Conservation (phyloP, 2,113 vertebrate species). For the Pao palembangensis region DNA sequence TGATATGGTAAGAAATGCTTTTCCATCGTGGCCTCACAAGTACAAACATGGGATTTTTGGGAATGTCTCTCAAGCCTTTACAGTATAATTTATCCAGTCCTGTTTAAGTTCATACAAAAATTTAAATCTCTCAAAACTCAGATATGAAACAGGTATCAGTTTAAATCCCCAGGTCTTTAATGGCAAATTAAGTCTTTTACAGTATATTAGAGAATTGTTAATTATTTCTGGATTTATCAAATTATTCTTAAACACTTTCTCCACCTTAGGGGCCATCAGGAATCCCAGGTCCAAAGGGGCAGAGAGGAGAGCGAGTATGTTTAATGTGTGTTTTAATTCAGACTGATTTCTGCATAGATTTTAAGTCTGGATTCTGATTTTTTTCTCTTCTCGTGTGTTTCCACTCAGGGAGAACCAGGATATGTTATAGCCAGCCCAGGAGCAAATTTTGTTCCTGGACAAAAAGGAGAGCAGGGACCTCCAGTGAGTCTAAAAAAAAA, state of each 20-base stretch:
- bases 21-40: no score
- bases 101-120: no score
- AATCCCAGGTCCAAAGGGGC: conserved; percentile 77
- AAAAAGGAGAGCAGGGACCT: conserved; percentile 81
- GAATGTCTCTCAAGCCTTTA: no score
- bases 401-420: conserved; percentile 82
- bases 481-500: conserved; percentile 68
- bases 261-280: conserved; percentile 77
- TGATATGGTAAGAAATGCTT: conserved; percentile 64
- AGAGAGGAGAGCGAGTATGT: conserved; percentile 87
- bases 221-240: no score
- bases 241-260: neutral
- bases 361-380: neutral
- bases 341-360: neutral
- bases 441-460: conserved; percentile 74
- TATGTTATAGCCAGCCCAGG: conserved; percentile 81
- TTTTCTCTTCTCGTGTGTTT: neutral
- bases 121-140: no score
- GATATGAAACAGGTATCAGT: no score
- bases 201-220: no score
- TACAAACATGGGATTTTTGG: no score
- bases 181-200: no score
- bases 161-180: no score
- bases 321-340: neutral
- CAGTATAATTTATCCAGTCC: no score